Evolutionary conservation across 2,888 invertebrate species (phyloP), one percentile per base, ranked within the genome.

Genomic region (Eudemis profundana): DNA sequence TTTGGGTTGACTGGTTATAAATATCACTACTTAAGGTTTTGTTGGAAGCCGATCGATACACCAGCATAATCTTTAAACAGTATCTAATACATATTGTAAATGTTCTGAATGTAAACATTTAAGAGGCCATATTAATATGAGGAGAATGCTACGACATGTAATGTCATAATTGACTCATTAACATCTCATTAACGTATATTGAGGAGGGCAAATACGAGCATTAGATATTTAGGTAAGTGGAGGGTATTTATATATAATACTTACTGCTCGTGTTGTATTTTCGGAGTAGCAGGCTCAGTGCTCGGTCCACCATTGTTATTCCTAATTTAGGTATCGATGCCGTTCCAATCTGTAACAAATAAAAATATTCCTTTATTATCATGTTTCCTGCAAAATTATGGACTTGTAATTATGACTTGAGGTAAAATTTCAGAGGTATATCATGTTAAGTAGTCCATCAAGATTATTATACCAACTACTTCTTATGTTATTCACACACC

Each of bases 271-370:
- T 77, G 69, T 78, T 79, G 78, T 86, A 83, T 78, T 84, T 84
- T 77, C 74, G 78, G 70, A 83, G 76, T 65, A 83, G 71, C 71
- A 78, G 74, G 71, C 72, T 76, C 69, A 83, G 73, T 69, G 81
- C 78, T 74, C 78, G 79, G 72, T 83, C 83, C 84, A 81, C 78
- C 89, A 87, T 89, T 75, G 69, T 81, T 77, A 71, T 71, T 68
- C 70, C 69, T 76, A 74, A 71, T 77, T 80, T 49, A 12, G 57
- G 50, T 79, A 82, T 82, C 81, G 78, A 81, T 80, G 75, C 65
- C 72, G 75, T 77, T 79, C 70, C 76, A 75, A 82, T 79, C 87
- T 88, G 87, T 70, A 76, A 84, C 78, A 74, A 78, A 78, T 70
- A 70, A 70, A 42, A 29, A 49, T 42, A 19, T n/a, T 14, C 3